A percentile compares a stretch with the other conserved stretches of the same genome.
These are phyloP conservation scores for Tetrapedia diversipes DNA, from an alignment of 2,888 invertebrate species.

Conservation along the genomic window DNA sequence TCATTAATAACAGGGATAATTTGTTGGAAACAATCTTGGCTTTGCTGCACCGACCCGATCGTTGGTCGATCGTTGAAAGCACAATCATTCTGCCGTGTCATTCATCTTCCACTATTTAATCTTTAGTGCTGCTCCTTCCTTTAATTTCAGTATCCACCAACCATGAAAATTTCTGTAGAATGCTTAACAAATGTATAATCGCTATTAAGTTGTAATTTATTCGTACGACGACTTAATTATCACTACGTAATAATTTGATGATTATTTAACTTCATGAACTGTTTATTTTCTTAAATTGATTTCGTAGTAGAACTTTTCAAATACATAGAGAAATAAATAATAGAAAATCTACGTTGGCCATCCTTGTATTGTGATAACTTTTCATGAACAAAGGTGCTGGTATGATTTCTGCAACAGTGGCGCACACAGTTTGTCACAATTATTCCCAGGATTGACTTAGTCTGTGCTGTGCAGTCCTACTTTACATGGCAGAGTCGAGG, in stretches of 20 bases:
- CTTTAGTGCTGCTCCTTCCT: neutral
- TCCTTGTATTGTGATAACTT: neutral
- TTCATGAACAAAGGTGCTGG: neutral
- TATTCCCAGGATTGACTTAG: conserved; percentile 32
- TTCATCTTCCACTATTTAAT: conserved; percentile 49
- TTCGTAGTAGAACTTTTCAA: no score
- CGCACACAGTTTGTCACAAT: conserved; percentile 53
- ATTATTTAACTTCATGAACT: no score
- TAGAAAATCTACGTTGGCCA: neutral
- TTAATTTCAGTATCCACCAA: neutral
- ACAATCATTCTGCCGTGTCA: conserved; percentile 66
- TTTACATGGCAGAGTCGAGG: conserved; percentile 61
- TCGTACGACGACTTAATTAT: no score
- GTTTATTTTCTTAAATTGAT: no score
- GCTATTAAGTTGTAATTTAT: no score
- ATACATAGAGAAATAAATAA: no score
- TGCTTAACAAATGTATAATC: no score
- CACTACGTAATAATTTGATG: no score
- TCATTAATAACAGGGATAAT: conserved; percentile 73
- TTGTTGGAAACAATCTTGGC: conserved; percentile 64
- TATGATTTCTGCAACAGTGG: neutral
- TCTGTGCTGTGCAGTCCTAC: conserved; percentile 29
- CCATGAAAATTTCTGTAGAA: neutral
- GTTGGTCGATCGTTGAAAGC: conserved; percentile 41
- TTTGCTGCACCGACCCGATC: conserved; percentile 26